These are phyloP conservation scores for Ceratotherium simum DNA, from an alignment of 2,113 vertebrate species.

Conservation along the genomic window DNA sequence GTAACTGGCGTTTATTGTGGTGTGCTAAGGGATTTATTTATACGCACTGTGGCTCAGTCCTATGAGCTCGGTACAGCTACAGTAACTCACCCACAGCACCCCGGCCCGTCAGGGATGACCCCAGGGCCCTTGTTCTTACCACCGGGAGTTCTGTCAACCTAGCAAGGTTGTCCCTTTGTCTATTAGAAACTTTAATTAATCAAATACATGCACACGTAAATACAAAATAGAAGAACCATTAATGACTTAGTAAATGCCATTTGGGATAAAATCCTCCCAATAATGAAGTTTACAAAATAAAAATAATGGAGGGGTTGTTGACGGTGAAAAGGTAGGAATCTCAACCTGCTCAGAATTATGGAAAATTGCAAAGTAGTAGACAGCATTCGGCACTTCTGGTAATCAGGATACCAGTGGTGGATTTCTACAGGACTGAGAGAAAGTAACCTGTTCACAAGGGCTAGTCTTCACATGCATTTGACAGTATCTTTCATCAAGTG, in stretches of 20 bases:
- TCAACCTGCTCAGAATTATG: neutral
- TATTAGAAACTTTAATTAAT: neutral
- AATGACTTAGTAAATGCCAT: neutral
- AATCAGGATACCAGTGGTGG: neutral
- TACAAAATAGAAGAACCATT: neutral
- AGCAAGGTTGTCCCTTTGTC: neutral
- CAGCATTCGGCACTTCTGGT: neutral
- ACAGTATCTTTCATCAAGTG: neutral
- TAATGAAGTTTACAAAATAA: neutral
- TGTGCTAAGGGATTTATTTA: accelerated
- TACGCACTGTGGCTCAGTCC: neutral
- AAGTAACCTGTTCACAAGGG: neutral
- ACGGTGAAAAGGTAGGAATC: neutral
- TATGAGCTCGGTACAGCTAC: neutral
- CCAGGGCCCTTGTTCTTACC: neutral
- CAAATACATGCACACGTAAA: neutral
- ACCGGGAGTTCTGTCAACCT: neutral
- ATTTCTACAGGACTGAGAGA: neutral
- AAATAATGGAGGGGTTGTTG: neutral
- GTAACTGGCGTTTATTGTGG: neutral
- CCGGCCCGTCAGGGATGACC: accelerated
- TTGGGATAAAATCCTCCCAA: neutral
- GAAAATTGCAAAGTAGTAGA: neutral
- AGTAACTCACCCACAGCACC: neutral
- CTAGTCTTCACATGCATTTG: neutral